Percentiles rank a stretch among this genome's conserved stretches.
These are phyloP conservation scores for Rhodophaea formosa DNA, from an alignment of 2,888 invertebrate species.

Conservation along the genomic window DNA sequence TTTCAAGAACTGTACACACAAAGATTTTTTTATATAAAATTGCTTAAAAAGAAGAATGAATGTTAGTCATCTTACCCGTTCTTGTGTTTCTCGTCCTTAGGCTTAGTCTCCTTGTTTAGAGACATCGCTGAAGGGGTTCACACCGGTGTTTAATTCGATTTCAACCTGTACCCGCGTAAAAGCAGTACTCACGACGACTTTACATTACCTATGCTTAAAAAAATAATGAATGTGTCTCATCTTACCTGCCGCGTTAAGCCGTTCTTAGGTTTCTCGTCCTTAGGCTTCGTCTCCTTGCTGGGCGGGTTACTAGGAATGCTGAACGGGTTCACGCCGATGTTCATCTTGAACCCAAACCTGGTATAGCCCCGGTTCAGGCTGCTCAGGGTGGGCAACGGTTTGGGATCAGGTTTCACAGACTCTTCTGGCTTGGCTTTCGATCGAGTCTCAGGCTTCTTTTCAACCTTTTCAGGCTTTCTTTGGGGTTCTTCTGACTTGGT, in stretches of 20 bases:
- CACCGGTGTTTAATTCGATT: too few species aligned
- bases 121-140: too few species aligned
- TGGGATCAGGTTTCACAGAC: conserved; percentile 39
- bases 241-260: conserved; percentile 31
- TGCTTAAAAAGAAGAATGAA: too few species aligned
- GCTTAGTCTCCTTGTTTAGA: too few species aligned
- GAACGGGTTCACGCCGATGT: conserved; percentile 66
- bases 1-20: too few species aligned
- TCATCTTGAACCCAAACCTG: conserved; percentile 74
- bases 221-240: neutral
- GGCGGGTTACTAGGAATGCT: conserved; percentile 44
- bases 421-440: conserved; percentile 16
- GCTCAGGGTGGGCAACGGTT: conserved; percentile 40
- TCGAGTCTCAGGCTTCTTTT: neutral
- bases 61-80: too few species aligned
- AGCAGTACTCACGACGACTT: too few species aligned
- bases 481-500: neutral
- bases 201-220: too few species aligned
- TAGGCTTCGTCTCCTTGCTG: conserved; percentile 24
- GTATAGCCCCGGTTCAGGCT: conserved; percentile 59
- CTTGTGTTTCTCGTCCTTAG: too few species aligned
- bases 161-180: too few species aligned
- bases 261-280: conserved; percentile 36
- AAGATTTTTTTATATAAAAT: too few species aligned
- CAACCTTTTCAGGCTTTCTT: neutral